Evolutionary conservation across 92 coral and sea anemone species (phyloP), one percentile per base, ranked within the genome.

Genomic region (Scolanthus callimorphus): DNA sequence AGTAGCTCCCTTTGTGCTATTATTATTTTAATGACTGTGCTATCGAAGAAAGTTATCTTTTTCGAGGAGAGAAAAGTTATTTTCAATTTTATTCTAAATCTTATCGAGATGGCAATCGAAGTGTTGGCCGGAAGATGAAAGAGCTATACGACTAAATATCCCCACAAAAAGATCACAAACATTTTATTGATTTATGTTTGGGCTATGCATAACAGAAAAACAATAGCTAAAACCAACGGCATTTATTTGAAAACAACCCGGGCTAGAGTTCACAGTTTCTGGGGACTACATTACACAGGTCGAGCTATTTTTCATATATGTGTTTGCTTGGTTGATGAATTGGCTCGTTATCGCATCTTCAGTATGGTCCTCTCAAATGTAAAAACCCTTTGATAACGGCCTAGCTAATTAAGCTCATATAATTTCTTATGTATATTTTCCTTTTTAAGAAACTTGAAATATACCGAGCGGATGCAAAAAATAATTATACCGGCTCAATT

Each of bases 91-190:
- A 45, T 15, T 51, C 75, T 67, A 59, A 41, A 84, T 83, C n/a
- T 77, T 87, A 83, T 87, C 96, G 63, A 50, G 70, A 73, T 65
- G 75, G 49, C 69, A 86, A 87, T 87, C 90, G 76, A 65, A 84
- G 74, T 76, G 77, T 86, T 63, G 52, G 76, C 83, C 95, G 90
- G 90, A 88, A 86, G 85, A 71, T 82, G 88, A 86, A 82, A 77
- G 85, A 50, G 61, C 30, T 74, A 17, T 70, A 43, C 63, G 70
- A 29, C 77, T 37, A 65, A 77, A 86, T 84, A 57, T 24, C 55
- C 43, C 43, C 65, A 39, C 56, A 68, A 68, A 68, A 44, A 50
- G 55, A 54, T 68, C 75, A 43, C 38, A 25, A 31, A 50, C 60
- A 39, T 20, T 57, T 39, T 27, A 39, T 23, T 27, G 6, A 22